Evolutionary conservation across 1,140 invertebrate species (phyloP).

Genomic region (Cotesia typhae): DNA sequence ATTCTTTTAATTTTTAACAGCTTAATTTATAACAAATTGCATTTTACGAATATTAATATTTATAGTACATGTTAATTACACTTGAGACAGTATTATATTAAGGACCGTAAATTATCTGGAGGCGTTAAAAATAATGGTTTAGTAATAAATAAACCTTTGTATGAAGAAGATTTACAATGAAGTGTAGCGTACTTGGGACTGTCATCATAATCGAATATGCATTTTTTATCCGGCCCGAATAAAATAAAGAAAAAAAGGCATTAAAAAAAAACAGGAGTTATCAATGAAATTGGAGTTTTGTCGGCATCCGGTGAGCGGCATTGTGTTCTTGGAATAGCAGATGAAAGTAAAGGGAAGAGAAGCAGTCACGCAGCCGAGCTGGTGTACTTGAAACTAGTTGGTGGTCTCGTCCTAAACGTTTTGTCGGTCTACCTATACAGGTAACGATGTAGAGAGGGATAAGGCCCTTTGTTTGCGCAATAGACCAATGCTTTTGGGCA

Average conservation of each 20-base stretch:
- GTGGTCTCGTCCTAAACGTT: conserved; percentile 22
- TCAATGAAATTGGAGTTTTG: conserved; percentile 38
- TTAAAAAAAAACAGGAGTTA: conserved; percentile 24
- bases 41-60: neutral
- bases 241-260: conserved; percentile 2
- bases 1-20: too few relatives aligned
- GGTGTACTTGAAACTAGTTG: conserved; percentile 37
- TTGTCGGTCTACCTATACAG: neutral
- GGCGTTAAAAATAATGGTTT: neutral
- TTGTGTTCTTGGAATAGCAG: conserved; percentile 24
- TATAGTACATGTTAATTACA: neutral
- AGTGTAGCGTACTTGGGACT: neutral
- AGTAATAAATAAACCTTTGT: conserved; percentile 12
- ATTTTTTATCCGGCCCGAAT: conserved; percentile 14
- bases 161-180: conserved; percentile 8
- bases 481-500: conserved; percentile 23
- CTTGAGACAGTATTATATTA: neutral
- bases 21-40: neutral
- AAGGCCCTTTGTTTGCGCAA: conserved; percentile 16
- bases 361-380: neutral
- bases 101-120: neutral
- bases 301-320: conserved; percentile 30
- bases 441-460: neutral
- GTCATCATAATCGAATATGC: conserved; percentile 14
- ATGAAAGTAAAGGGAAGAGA: conserved; percentile 21